A percentile compares a stretch with the other conserved stretches of the same genome.
phyloP scores from a whole-genome alignment of 1,140 invertebrate species.

The Macrotrachela quadricornifera region DNA sequence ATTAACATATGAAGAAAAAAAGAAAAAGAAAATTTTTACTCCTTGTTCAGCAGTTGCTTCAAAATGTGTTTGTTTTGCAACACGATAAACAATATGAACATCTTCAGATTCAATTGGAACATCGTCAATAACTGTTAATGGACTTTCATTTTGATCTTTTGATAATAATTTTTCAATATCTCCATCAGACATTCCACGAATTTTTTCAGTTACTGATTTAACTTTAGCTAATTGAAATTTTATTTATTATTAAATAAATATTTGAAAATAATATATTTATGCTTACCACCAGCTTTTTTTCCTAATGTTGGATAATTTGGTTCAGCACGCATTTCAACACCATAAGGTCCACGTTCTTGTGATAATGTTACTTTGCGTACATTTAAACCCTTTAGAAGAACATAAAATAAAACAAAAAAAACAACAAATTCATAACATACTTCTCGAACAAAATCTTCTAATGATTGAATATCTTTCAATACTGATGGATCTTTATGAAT shows the following conservation, averaged over 20 bases:
- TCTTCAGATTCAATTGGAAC: slow-evolving; percentile 1
- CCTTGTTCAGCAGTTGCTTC: background rate
- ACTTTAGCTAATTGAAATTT: no score
- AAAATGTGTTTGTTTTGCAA: background rate
- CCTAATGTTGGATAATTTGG: slow-evolving; percentile 74
- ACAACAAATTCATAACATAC: slow-evolving; percentile 34
- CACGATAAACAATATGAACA: background rate
- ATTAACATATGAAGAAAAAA: slow-evolving; percentile 3
- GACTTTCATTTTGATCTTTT: background rate
- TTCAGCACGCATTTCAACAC: slow-evolving; percentile 72
- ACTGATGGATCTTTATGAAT: slow-evolving; percentile 62
- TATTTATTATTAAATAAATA: no score
- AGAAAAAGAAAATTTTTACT: background rate
- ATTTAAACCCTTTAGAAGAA: slow-evolving; percentile 51
- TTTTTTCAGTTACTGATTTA: slow-evolving; percentile 57
- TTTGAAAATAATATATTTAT: no score
- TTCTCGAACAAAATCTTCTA: slow-evolving; percentile 54
- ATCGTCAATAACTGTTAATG: background rate
- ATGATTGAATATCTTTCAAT: slow-evolving; percentile 53
- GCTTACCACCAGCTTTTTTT: slow-evolving; percentile 60
- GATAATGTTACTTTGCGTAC: slow-evolving; percentile 65
- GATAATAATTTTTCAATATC: slow-evolving; percentile 1
- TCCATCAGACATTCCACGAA: slow-evolving; percentile 38
- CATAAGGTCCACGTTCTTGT: slow-evolving; percentile 73
- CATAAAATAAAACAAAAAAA: background rate